Conservation (phyloP, 92 coral and sea anemone genomes). For the Diadumene lineata region DNA sequence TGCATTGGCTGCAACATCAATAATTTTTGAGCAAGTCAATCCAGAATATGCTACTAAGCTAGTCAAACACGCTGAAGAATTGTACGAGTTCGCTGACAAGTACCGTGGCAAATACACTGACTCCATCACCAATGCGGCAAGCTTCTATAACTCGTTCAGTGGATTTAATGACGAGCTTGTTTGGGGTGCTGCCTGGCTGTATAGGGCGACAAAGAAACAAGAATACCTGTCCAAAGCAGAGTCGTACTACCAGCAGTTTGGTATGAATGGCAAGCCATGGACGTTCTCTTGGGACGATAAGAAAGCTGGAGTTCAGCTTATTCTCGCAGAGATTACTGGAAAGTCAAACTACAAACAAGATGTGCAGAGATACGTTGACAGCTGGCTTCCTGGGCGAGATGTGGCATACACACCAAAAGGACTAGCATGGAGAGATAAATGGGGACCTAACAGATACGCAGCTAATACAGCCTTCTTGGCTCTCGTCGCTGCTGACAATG, state of each 20-base stretch:
- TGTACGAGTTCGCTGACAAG: conserved; percentile 78
- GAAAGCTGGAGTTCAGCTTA: conserved; percentile 72
- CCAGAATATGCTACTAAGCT: conserved; percentile 50
- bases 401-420: conserved; percentile 81
- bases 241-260: conserved; percentile 48
- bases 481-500: conserved; percentile 74
- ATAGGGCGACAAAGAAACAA: conserved; percentile 70
- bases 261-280: conserved; percentile 52
- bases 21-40: conserved; percentile 61
- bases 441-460: conserved; percentile 90
- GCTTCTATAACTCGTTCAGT: conserved; percentile 61
- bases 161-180: conserved; percentile 84
- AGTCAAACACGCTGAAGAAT: conserved; percentile 69
- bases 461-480: conserved; percentile 92
- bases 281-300: conserved; percentile 87
- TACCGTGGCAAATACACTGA: conserved; percentile 80
- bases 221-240: conserved; percentile 75
- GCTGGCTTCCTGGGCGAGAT: conserved; percentile 76
- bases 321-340: conserved; percentile 62
- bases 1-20: conserved; percentile 88
- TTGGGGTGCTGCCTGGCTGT: conserved; percentile 96
- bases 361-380: conserved; percentile 48
- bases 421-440: conserved; percentile 81
- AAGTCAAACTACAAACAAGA: conserved; percentile 47
- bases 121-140: conserved; percentile 64